phyloP scores from a whole-genome alignment of 1,140 invertebrate species.

The Drosophila orena region DNA sequence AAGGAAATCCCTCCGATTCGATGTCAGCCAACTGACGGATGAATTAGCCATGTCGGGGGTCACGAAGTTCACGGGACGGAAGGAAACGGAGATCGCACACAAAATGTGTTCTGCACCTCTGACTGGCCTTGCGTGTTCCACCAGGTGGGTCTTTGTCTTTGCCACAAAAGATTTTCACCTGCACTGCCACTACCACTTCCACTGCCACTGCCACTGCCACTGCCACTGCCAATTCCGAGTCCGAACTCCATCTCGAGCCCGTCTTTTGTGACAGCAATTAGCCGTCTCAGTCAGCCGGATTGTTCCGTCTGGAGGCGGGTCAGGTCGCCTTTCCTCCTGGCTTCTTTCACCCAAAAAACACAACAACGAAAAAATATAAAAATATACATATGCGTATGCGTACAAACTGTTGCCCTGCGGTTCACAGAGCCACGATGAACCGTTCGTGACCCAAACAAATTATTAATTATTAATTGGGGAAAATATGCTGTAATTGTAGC shows the following conservation, averaged over 20 bases:
- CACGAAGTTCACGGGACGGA: conserved; percentile 42
- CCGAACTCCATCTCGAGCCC: conserved; percentile 14
- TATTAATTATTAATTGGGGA: conserved; percentile 84
- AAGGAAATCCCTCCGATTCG: conserved; percentile 25
- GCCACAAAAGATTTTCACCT: conserved; percentile 69
- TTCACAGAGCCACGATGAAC: conserved; percentile 41
- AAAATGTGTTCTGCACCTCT: conserved; percentile 78
- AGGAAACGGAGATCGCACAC: conserved; percentile 69
- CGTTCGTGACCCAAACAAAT: conserved; percentile 84
- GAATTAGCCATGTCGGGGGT: conserved; percentile 20
- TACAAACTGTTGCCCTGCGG: conserved; percentile 60
- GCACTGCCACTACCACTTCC: background rate
- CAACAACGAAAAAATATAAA: background rate
- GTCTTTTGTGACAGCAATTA: conserved; percentile 83
- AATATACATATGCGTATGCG: too few relatives aligned
- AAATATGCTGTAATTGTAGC: conserved; percentile 83
- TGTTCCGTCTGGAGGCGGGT: conserved; percentile 19
- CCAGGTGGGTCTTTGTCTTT: conserved; percentile 20
- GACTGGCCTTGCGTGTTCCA: conserved; percentile 64
- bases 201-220: conserved; percentile 4
- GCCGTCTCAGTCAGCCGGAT: conserved; percentile 66
- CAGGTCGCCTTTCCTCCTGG: conserved; percentile 45
- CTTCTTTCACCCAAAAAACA: conserved; percentile 39
- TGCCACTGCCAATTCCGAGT: conserved; percentile 7
- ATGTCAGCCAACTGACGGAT: conserved; percentile 53